A percentile compares a stretch with the other conserved stretches of the same genome.
These are phyloP conservation scores for Mellivora capensis DNA, from an alignment of 2,113 vertebrate genomes.

Conservation along the genomic window DNA sequence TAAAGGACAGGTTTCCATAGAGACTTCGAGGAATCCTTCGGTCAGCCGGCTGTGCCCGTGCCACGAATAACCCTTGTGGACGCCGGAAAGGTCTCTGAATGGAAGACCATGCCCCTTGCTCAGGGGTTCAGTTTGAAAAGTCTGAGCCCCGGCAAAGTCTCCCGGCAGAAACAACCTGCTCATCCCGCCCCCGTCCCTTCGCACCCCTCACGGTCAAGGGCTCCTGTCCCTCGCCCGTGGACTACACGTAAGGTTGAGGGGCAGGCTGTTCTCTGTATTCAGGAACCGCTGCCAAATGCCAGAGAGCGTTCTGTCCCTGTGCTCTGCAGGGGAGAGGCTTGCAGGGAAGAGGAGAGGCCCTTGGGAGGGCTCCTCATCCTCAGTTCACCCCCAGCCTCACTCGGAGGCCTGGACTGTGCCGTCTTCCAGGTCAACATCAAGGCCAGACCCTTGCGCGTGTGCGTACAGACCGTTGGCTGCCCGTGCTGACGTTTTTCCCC, in stretches of 20 bases:
- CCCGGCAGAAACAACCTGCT: neutral
- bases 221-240: no score
- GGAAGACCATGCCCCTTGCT: neutral
- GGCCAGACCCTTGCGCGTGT: fast-evolving
- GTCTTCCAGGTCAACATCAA: fast-evolving
- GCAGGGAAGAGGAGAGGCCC: no score
- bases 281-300: fast-evolving
- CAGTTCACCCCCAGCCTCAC: neutral
- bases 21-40: neutral
- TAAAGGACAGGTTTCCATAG: neutral
- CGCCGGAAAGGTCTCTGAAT: fast-evolving
- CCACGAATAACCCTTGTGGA: no score
- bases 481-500: fast-evolving
- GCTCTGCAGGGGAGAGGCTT: neutral
- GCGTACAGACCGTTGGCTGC: neutral
- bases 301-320: neutral
- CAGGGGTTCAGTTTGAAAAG: neutral
- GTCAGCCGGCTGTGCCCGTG: neutral
- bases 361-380: neutral
- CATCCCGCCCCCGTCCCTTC: fast-evolving
- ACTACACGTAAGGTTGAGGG: fast-evolving
- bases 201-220: fast-evolving
- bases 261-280: fast-evolving
- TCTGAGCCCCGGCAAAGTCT: neutral
- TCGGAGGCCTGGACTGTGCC: fast-evolving